phyloP scores from a whole-genome alignment of 2,797 vertebrate genomes.

The Lutjanus argentimaculatus region DNA sequence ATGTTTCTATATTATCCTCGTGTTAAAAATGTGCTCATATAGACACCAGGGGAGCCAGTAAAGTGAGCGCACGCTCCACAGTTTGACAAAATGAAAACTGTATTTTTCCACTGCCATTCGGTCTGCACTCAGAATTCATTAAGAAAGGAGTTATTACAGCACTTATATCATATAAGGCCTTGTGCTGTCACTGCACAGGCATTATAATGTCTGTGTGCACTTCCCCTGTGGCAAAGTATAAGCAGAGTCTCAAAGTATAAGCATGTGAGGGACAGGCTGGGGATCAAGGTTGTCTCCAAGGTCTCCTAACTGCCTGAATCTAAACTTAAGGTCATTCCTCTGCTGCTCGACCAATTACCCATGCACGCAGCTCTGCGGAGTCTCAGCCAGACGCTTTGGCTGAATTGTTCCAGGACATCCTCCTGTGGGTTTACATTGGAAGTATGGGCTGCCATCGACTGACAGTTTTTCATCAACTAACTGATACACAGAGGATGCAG shows the following conservation, averaged over 20 bases:
- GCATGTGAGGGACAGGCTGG: constrained; percentile 70
- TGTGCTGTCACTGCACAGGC: constrained; percentile 49
- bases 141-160: constrained; percentile 42
- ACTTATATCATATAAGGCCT: constrained; percentile 42
- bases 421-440: constrained; percentile 80
- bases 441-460: constrained; percentile 73
- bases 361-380: constrained; percentile 75
- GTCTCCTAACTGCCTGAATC: constrained; percentile 80
- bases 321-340: constrained; percentile 85
- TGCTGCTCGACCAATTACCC: constrained; percentile 80
- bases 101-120: constrained; percentile 25
- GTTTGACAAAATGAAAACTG: constrained; percentile 31
- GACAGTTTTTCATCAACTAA: constrained; percentile 76
- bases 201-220: constrained; percentile 37
- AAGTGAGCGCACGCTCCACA: constrained; percentile 12
- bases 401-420: constrained; percentile 82
- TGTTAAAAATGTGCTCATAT: constrained; percentile 35
- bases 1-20: constrained; percentile 26
- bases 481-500: constrained; percentile 61
- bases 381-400: constrained; percentile 76
- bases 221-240: constrained; percentile 50
- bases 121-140: constrained; percentile 27
- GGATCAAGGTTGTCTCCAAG: constrained; percentile 77
- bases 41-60: constrained; percentile 29
- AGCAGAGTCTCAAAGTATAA: constrained; percentile 63